These are phyloP conservation scores for Polyploca ridens DNA, from an alignment of 2,888 invertebrate species.

Conservation along the genomic window DNA sequence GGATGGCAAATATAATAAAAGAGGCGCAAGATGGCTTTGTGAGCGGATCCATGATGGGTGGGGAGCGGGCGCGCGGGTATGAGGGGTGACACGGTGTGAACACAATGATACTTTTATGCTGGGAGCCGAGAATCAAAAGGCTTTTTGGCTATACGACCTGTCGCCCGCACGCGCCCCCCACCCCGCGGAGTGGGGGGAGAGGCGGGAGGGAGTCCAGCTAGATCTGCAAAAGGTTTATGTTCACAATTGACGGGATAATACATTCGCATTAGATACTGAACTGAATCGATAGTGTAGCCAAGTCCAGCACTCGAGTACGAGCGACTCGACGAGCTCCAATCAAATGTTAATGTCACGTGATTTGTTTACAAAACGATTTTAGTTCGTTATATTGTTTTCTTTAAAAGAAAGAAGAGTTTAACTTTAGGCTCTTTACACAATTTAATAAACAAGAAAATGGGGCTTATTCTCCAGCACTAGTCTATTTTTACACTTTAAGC, in stretches of 20 bases:
- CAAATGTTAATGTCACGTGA: not conserved
- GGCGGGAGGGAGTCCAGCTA: not conserved
- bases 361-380: not conserved
- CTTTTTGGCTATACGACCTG: conserved; percentile 32
- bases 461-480: no score
- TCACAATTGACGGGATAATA: not conserved
- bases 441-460: no score
- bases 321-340: not conserved
- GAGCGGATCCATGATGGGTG: conserved; percentile 18
- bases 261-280: not conserved
- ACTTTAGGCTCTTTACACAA: no score
- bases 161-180: conserved; percentile 14
- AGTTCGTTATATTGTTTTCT: not conserved
- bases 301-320: not conserved
- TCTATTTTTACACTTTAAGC: no score
- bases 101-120: conserved; percentile 44
- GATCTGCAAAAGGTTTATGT: not conserved
- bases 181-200: not conserved
- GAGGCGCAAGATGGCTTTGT: conserved; percentile 54
- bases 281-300: not conserved
- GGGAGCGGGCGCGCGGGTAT: conserved; percentile 21
- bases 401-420: not conserved
- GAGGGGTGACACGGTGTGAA: conserved; percentile 27
- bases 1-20: conserved; percentile 60
- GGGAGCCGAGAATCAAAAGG: conserved; percentile 38